Evolutionary conservation across 1,140 invertebrate species (phyloP), one percentile per base, ranked within the genome.

Genomic region (Sminthurinus signatus): DNA sequence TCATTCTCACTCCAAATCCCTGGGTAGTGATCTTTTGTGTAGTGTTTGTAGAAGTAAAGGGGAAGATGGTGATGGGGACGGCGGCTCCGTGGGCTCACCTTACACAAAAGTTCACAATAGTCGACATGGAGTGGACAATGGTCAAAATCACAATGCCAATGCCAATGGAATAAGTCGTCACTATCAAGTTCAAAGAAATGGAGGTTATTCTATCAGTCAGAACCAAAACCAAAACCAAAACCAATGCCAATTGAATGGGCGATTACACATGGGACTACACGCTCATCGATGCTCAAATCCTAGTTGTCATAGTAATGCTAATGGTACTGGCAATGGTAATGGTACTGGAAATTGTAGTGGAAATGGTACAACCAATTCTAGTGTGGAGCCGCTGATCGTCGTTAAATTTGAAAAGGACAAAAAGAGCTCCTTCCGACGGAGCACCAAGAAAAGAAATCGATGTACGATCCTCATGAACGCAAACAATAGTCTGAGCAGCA

Each of bases 371-470:
- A 21, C 32, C 8, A n/a, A n/a, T 57, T 17, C 19, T 31, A 52
- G 17, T 19, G 54, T 56, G 21, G 65, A 67, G 10, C 66, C 61
- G 0, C 54, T 68, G 29, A 62, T 68, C 12, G 32, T 68, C 8
- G 66, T 68, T 0, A 68, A 68, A 46, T 68, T 68, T 32, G 58
- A 68, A 14, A 60, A 67, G 57, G 46, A 8, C 8, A 39, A 46
- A n/a, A 21, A 57, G 31, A 60, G 57, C 17, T 64, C 56, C 10
- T 28, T 59, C 1, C 17, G 29, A 25, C 59, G 44, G 14, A 32
- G 25, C 15, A 62, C 50, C 8, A 36, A 29, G 27, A 36, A 52
- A 36, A 43, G 56, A 4, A 50, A n/a, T 42, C 58, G 58, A 12
- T 66, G 64, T 17, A 66, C 55, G 15, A 62, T 66, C 28, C 21